These are phyloP conservation scores for Diuraphis noxia DNA, from an alignment of 1,140 invertebrate genomes.

Conservation along the genomic window DNA sequence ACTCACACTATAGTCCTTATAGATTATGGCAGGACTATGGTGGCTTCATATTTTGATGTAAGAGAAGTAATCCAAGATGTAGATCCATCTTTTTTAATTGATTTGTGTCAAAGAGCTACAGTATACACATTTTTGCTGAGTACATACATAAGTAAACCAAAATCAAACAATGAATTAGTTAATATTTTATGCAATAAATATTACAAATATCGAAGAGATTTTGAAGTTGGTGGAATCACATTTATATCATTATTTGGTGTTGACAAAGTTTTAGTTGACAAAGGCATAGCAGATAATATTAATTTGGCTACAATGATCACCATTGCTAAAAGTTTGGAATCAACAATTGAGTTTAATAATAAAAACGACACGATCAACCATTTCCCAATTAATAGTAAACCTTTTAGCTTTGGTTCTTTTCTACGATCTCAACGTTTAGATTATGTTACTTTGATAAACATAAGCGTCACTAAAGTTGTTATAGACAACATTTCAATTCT, in stretches of 20 bases:
- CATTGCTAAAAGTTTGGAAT: conserved; percentile 34
- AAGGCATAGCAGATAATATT: neutral
- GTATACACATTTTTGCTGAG: conserved; percentile 13
- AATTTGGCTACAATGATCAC: neutral
- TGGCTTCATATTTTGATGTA: conserved; percentile 14
- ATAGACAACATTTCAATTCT: neutral
- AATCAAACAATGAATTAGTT: neutral
- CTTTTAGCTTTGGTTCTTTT: neutral
- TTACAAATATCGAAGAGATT: conserved; percentile 24
- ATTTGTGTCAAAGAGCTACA: conserved; percentile 2
- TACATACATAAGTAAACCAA: conserved; percentile 34
- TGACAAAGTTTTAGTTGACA: neutral
- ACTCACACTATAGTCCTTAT: conserved; percentile 9
- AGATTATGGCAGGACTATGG: conserved; percentile 28
- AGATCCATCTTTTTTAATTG: neutral
- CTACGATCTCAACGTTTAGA: conserved; percentile 19
- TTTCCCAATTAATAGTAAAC: neutral
- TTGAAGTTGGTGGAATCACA: conserved; percentile 10
- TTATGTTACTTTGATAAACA: neutral
- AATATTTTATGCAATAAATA: conserved; percentile 11
- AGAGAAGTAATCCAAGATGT: conserved; percentile 3
- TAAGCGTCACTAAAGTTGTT: neutral
- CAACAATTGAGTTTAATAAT: neutral
- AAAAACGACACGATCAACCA: neutral
- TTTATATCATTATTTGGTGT: conserved; percentile 7